Conservation (phyloP, 2,888 invertebrate genomes). For the Chironomus riparius region DNA sequence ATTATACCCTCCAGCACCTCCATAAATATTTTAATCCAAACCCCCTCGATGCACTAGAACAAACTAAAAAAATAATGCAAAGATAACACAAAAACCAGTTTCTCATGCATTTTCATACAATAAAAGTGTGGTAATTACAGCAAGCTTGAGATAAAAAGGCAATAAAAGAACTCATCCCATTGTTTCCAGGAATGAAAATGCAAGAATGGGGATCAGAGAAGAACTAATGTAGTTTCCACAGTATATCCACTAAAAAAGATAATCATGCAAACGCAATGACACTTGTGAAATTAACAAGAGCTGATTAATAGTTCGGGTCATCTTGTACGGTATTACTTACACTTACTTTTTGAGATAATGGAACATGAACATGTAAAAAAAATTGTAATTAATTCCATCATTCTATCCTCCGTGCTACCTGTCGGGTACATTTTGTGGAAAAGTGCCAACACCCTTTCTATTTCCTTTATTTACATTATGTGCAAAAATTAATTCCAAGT, state of each 20-base stretch:
- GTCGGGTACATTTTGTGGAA: not conserved
- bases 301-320: conserved; percentile 3
- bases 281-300: not conserved
- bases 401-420: not conserved
- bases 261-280: not conserved
- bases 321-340: not conserved
- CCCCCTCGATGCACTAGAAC: too few relatives aligned
- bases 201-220: too few relatives aligned
- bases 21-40: too few relatives aligned
- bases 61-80: too few relatives aligned
- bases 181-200: too few relatives aligned
- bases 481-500: conserved; percentile 3
- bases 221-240: not conserved
- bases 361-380: not conserved
- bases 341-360: not conserved
- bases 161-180: not conserved
- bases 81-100: too few relatives aligned
- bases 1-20: too few relatives aligned
- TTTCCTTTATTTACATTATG: not conserved
- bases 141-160: not conserved
- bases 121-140: too few relatives aligned
- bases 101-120: too few relatives aligned
- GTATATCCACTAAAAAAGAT: not conserved
- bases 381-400: not conserved
- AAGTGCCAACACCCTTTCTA: not conserved